Evolutionary conservation across 2,888 invertebrate species (phyloP), one percentile per base, ranked within the genome.

Genomic region (Acronicta psi): DNA sequence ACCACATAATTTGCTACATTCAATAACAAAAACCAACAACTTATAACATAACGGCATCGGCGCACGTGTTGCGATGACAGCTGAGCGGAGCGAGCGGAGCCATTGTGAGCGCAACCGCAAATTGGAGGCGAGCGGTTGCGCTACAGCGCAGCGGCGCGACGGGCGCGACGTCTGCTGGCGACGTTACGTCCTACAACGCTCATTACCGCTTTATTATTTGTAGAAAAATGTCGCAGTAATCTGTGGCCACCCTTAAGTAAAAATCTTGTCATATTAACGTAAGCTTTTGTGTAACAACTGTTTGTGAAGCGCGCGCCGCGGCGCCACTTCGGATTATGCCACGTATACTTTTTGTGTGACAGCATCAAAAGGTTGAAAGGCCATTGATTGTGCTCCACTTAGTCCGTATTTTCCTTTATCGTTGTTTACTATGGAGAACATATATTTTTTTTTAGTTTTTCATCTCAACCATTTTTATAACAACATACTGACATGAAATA

Each of bases 81-180:
- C 71, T 56, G 45, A 61, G 59, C 56, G n/a, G 36, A 54, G 59
- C 54, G 54, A 59, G 47, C 61, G 55, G 58, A 58, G 46, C 64
- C 47, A 71, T 77, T 70, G 75, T 68, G 69, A 73, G 56, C 59
- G 63, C 53, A 46, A 66, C 75, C 79, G 52, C 77, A 78, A 77
- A 78, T 78, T 76, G 69, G 73, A 67, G 50, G 64, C 72, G 58
- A 67, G 69, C 51, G 59, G 57, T 37, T 36, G 53, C 56, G n/a
- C 1, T n/a, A n/a, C 29, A 34, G 4, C 31, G 25, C 3, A 44
- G 55, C 57, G 47, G 36, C 56, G 37, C 43, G 23, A 38, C 42
- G 54, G 23, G 42, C 42, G 54, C 11, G 8, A 36, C 45, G 51
- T 36, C 61, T 74, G 74, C 25, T 20, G 20, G 52, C 59, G 75